Evolutionary conservation across 2,888 invertebrate species (phyloP), one percentile per base, ranked within the genome.

Genomic region (Trileptium ribeirensis): DNA sequence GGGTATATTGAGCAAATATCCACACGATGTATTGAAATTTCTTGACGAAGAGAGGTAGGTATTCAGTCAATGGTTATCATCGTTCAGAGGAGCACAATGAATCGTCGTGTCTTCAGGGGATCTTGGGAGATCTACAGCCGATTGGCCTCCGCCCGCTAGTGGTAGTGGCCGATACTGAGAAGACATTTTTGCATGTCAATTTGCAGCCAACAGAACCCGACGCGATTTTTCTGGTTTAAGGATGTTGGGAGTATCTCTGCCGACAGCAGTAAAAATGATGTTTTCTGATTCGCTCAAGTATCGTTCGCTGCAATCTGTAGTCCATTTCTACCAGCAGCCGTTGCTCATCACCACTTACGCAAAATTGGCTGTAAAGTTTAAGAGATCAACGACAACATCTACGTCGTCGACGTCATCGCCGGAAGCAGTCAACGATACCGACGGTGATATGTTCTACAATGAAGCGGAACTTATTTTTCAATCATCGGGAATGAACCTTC

Each of bases 151-250:
- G 15, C 3, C 19, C 3, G 8, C 15, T 75, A 34, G 77, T 31
- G 3, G n/a, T 37, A 3, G 31, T 75, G 3, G 29, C 81, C 0
- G 85, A 85, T 75, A 82, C 85, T 31, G 83, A 83, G 64, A 86
- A 84, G 70, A 85, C 86, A 0, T 86, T 86, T 79, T 84, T 84
- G 33, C 82, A 82, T 37, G 74, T 86, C 0, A 39, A 38, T 1
- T 64, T 86, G 1, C 74, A 81, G 1, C 39, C 75, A 31, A 31
- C 77, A 37, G 84, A 83, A 51, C 36, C 85, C 24, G 81, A 85
- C 70, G 15, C 8, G 70, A n/a, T 70, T 70, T 70, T 70, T 70
- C 33, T 70, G 70, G 70, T 15, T 70, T 8, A 70, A 70, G 36
- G 70, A 70, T 8, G 15, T 29, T 8, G n/a, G n/a, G n/a, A 15